Conservation (phyloP, 1,140 invertebrate genomes). For the Drosophila sp. region DNA sequence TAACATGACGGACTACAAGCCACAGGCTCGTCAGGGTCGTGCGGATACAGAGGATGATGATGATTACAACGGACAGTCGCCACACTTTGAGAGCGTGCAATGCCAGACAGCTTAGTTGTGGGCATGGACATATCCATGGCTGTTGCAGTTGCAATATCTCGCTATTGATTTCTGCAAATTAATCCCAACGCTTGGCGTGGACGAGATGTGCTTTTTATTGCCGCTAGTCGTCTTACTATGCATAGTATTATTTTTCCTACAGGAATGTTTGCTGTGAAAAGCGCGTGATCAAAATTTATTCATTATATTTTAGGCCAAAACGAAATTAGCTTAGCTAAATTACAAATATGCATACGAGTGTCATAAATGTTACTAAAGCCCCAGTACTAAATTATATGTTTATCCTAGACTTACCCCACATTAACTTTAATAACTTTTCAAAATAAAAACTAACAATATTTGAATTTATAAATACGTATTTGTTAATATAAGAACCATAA, state of each 20-base stretch:
- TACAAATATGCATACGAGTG: conserved; percentile 18
- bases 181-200: conserved; percentile 57
- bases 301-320: conserved; percentile 11
- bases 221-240: conserved; percentile 70
- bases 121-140: conserved; percentile 61
- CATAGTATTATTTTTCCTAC: conserved; percentile 79
- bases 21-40: conserved; percentile 85
- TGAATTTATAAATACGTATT: conserved; percentile 1
- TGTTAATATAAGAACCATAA: neutral
- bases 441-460: conserved; percentile 70
- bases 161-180: conserved; percentile 57
- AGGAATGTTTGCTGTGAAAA: conserved; percentile 75
- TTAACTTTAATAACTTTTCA: neutral
- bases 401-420: neutral
- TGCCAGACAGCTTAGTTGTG: conserved; percentile 78
- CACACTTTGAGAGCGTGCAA: conserved; percentile 75
- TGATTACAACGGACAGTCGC: conserved; percentile 53
- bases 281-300: conserved; percentile 61
- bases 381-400: conserved; percentile 38
- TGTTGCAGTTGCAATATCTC: conserved; percentile 60
- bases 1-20: conserved; percentile 91
- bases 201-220: conserved; percentile 71
- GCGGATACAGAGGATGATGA: conserved; percentile 72
- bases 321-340: conserved; percentile 48
- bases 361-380: conserved; percentile 23